phyloP scores from a whole-genome alignment of 1,140 invertebrate genomes.

The Zaprionus lachaisei region DNA sequence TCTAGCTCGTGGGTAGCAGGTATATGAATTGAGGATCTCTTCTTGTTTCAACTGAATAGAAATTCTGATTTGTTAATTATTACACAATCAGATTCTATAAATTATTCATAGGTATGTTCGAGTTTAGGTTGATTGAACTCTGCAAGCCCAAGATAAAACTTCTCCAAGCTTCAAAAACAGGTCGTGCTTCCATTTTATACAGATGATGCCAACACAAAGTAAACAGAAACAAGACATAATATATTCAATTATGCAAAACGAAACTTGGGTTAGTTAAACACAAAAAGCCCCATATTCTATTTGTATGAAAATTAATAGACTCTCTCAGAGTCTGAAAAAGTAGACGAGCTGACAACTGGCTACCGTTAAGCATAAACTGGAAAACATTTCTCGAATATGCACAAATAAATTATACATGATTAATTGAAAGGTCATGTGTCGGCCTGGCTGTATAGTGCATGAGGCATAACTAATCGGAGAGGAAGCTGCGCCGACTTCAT shows the following conservation, averaged over 20 bases:
- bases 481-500: slow-evolving; percentile 54
- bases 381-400: slow-evolving; percentile 51
- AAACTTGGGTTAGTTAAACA: slow-evolving; percentile 23
- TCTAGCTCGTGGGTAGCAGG: no score
- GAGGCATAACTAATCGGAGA: slow-evolving; percentile 25
- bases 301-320: slow-evolving; percentile 69
- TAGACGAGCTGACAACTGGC: slow-evolving; percentile 55
- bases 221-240: slow-evolving; percentile 27
- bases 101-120: background rate
- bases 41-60: background rate
- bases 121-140: slow-evolving; percentile 66
- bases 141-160: slow-evolving; percentile 41
- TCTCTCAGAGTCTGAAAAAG: slow-evolving; percentile 58
- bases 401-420: slow-evolving; percentile 68
- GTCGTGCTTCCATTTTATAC: slow-evolving; percentile 55
- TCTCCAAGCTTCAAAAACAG: slow-evolving; percentile 12
- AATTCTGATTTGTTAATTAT: slow-evolving; percentile 4
- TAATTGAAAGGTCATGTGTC: slow-evolving; percentile 73
- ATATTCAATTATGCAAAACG: slow-evolving; percentile 59
- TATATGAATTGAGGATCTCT: no score
- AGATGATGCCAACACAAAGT: slow-evolving; percentile 22
- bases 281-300: slow-evolving; percentile 40
- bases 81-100: background rate
- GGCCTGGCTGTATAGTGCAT: slow-evolving; percentile 49
- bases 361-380: slow-evolving; percentile 44